Percentiles rank a stretch among this genome's conserved stretches.
Conservation (phyloP, 2,888 invertebrate species). For the Thymelicus lineola region DNA sequence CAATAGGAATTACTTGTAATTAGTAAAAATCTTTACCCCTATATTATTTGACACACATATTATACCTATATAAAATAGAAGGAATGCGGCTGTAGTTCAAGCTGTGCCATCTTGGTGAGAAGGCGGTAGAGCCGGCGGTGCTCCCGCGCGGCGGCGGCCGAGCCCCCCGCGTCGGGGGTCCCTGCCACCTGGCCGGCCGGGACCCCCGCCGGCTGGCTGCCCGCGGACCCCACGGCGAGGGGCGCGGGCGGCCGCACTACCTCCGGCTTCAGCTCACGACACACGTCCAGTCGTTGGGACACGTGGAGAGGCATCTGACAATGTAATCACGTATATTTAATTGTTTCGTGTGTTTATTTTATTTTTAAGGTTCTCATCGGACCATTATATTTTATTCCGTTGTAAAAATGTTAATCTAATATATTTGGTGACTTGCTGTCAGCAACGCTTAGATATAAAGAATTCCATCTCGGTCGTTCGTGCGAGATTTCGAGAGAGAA, state of each 20-base stretch:
- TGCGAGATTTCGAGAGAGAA: no score
- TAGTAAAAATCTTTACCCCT: background rate
- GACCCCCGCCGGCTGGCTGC: slow-evolving; percentile 63
- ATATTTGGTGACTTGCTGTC: no score
- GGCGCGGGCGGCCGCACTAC: slow-evolving; percentile 42
- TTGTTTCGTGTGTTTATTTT: no score
- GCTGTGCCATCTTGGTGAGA: slow-evolving; percentile 99
- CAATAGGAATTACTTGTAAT: no score
- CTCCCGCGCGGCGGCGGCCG: slow-evolving; percentile 89
- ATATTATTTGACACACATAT: background rate
- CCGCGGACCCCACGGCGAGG: slow-evolving; percentile 53
- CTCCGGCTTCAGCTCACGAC: slow-evolving; percentile 91
- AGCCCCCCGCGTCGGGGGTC: slow-evolving; percentile 86
- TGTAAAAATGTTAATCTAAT: no score
- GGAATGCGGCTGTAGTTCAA: slow-evolving; percentile 87
- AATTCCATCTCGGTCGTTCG: no score
- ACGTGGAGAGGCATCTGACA: slow-evolving; percentile 94
- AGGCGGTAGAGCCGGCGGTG: slow-evolving; percentile 95
- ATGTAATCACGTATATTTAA: no score
- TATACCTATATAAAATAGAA: slow-evolving; percentile 71
- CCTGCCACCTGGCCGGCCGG: slow-evolving; percentile 76
- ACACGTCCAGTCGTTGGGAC: slow-evolving; percentile 93
- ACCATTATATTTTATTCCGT: no score
- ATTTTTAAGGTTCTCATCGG: no score
- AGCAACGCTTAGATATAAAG: no score